phyloP scores from a whole-genome alignment of 2,888 invertebrate species.

The Odontomyia ornata region DNA sequence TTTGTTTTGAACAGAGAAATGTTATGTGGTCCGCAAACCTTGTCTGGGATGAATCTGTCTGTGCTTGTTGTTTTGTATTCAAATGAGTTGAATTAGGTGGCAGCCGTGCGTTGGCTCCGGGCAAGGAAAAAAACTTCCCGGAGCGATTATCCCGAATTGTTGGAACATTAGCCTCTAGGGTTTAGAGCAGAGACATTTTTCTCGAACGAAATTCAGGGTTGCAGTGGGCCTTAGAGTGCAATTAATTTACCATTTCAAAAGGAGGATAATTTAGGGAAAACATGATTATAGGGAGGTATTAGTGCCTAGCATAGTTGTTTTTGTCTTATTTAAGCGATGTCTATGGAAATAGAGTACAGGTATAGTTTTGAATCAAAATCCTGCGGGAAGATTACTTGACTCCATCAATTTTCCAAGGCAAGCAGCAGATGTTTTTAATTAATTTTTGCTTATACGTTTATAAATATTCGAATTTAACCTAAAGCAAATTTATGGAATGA shows the following conservation, averaged over 20 bases:
- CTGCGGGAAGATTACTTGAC: too few relatives aligned
- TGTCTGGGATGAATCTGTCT: too few relatives aligned
- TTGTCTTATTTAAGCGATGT: too few relatives aligned
- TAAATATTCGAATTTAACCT: too few relatives aligned
- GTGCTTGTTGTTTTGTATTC: neutral
- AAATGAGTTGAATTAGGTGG: conserved; percentile 9
- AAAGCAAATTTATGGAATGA: too few relatives aligned
- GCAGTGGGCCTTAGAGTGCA: conserved; percentile 16
- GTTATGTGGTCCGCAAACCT: neutral
- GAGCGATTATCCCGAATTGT: conserved; percentile 10
- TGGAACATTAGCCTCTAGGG: neutral
- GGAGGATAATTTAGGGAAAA: neutral
- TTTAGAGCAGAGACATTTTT: neutral
- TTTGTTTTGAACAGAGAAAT: neutral
- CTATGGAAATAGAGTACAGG: too few relatives aligned
- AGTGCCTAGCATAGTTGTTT: too few relatives aligned
- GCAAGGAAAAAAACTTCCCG: neutral
- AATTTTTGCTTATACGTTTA: too few relatives aligned
- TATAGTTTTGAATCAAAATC: too few relatives aligned
- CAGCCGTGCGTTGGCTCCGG: neutral
- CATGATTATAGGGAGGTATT: too few relatives aligned
- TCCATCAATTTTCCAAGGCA: too few relatives aligned
- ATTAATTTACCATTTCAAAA: conserved; percentile 15
- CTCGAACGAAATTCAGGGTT: neutral
- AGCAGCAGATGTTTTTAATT: too few relatives aligned